Evolutionary conservation across 2,113 vertebrate species (phyloP).

Genomic region (Erinaceus europaeus): DNA sequence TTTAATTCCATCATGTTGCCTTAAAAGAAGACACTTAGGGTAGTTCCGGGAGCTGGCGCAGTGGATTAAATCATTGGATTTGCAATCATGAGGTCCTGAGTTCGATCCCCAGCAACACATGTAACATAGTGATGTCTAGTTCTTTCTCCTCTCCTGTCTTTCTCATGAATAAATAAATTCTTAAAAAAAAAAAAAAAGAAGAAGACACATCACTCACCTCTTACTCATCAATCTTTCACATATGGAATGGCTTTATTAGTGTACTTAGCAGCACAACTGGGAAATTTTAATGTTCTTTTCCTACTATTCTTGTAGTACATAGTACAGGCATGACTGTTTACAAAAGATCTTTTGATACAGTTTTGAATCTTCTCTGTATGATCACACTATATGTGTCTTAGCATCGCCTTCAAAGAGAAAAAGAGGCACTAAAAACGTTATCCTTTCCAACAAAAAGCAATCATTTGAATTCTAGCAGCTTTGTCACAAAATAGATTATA

Average conservation of each 20-base stretch:
- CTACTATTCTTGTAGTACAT: not conserved
- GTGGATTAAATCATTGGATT: no score
- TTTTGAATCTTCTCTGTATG: not conserved
- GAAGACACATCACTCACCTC: not conserved
- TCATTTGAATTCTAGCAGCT: conserved; percentile 16
- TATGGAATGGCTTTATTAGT: not conserved
- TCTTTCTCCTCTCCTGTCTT: no score
- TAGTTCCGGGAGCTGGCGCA: no score
- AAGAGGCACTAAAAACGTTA: not conserved
- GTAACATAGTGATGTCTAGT: no score
- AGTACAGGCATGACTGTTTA: not conserved
- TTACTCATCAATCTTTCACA: not conserved
- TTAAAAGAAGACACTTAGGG: not conserved
- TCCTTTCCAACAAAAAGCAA: not conserved
- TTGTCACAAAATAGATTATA: conserved; percentile 33
- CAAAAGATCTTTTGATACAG: not conserved
- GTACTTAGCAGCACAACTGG: not conserved
- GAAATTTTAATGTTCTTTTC: not conserved
- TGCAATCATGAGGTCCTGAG: no score
- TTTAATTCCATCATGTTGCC: not conserved
- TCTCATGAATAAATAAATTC: no score
- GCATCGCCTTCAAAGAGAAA: not conserved
- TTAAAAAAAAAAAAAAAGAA: not conserved
- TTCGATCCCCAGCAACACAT: no score
- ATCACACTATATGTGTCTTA: not conserved